Evolutionary conservation across 2,888 invertebrate genomes (phyloP).

Genomic region (Pollenia angustigena): DNA sequence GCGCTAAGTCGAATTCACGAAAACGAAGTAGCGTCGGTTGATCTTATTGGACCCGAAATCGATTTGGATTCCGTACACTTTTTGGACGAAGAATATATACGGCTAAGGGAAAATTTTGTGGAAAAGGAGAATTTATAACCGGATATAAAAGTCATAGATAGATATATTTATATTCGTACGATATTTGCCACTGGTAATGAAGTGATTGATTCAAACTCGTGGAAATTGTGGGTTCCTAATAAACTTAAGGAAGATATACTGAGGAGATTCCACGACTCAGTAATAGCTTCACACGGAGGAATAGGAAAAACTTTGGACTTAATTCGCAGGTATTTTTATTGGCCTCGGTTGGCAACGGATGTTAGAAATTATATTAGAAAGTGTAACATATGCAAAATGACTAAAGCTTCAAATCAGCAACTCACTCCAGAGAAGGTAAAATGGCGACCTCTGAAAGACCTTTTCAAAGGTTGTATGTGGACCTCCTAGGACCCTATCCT

Average conservation of each 20-base stretch:
- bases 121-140: background rate
- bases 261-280: background rate
- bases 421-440: background rate
- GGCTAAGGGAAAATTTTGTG: background rate
- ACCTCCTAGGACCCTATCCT: background rate
- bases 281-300: background rate
- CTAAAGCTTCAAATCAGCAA: background rate
- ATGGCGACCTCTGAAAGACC: background rate
- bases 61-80: background rate
- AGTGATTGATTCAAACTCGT: background rate
- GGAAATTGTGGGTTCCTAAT: slow-evolving; percentile 5
- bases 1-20: background rate
- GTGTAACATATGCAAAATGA: background rate
- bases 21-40: background rate
- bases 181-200: background rate
- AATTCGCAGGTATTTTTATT: background rate
- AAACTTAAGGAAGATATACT: background rate
- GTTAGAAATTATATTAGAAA: background rate
- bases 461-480: background rate
- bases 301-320: background rate
- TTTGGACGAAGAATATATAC: background rate
- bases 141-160: background rate
- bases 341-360: background rate
- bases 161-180: background rate
- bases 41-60: background rate